phyloP scores from a whole-genome alignment of 2,888 invertebrate genomes.

The Plagiodera versicolora region DNA sequence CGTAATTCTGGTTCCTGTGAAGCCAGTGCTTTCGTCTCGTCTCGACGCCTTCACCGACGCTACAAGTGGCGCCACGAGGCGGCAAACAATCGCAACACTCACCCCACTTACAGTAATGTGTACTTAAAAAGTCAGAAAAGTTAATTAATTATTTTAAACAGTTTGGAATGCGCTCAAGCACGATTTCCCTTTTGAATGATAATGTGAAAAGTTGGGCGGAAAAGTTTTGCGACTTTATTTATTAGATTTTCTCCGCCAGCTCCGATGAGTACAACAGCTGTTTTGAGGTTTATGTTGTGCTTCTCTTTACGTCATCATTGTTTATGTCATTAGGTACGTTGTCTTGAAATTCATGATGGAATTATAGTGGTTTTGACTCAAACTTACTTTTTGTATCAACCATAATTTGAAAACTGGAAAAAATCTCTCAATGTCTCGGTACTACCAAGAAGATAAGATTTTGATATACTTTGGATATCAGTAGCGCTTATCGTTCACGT shows the following conservation, averaged over 20 bases:
- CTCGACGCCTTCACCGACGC: slow-evolving; percentile 46
- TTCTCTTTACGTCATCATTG: slow-evolving; percentile 12
- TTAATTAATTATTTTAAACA: slow-evolving; percentile 54
- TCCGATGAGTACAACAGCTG: slow-evolving; percentile 34
- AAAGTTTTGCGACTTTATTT: slow-evolving; percentile 35
- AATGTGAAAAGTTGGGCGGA: slow-evolving; percentile 42
- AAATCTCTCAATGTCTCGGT: too few species aligned
- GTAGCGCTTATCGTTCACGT: too few species aligned
- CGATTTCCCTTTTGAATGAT: slow-evolving; percentile 49
- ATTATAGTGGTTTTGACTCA: too few species aligned
- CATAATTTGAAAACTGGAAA: too few species aligned
- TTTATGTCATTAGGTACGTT: background rate
- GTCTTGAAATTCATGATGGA: background rate
- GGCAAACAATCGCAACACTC: slow-evolving; percentile 36
- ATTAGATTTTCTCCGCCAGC: slow-evolving; percentile 31
- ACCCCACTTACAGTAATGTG: slow-evolving; percentile 38
- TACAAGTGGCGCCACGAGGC: slow-evolving; percentile 50
- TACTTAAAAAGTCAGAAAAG: slow-evolving; percentile 50
- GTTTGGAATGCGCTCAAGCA: slow-evolving; percentile 43
- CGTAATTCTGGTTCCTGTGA: slow-evolving; percentile 32
- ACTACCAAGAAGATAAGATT: too few species aligned
- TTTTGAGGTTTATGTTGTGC: slow-evolving; percentile 29
- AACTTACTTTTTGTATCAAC: too few species aligned
- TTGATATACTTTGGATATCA: too few species aligned
- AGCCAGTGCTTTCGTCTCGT: slow-evolving; percentile 8